Base-by-base conservation (phyloP, 2,888 invertebrate species). In the Hymenopus coronatus region DNA sequence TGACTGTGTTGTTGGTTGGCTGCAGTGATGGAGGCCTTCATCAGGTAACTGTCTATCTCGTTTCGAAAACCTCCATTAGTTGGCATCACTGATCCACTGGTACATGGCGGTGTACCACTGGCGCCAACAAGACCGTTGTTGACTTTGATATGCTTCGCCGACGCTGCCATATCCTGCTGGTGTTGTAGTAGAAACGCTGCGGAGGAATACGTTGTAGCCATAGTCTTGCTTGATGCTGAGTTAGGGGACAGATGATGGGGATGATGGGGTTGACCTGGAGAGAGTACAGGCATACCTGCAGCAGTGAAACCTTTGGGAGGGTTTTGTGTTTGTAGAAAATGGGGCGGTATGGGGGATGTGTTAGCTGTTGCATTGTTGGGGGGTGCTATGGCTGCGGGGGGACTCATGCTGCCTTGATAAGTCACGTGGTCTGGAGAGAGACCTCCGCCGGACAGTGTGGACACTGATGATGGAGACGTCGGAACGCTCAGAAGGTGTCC, bases 321-420 rank as follows among this genome's bases (percentile, higher is more conserved):
- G 6, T 88, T 88, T 33, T 84, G 89, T 9, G 88, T 88, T 33
- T 84, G 89, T 14, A 89, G 87, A 82, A 89, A 84, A 25, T 84
- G 84, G 6, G 89, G 28, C 7, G 90, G 83, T 28, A 88, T 30
- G 28, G 90, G 89, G 70, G 90, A 89, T 20, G 90, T 86, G 1
- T 89, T 88, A 20, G 84, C 85, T 7, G 54, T 20, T 28, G 87
- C 54, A 6, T 89, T 88, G 12, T 46, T 85, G 8, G 54, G 87
- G 27, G 28, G 27, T 3, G 70, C 54, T 8, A 88, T 28, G 8
- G 81, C 92, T 12, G 81, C 92, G 0, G 96, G 96, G 3, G 97
- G 97, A 92, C 97, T 97, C 90, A 97, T 94, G 82, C 97, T 97
- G 91, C 95, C 96, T 92, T 97, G 97, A 91, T 97, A 97, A 90